Evolutionary conservation across 2,113 vertebrate species (phyloP), one percentile per base, ranked within the genome.

Genomic region (Rhombomys opimus): DNA sequence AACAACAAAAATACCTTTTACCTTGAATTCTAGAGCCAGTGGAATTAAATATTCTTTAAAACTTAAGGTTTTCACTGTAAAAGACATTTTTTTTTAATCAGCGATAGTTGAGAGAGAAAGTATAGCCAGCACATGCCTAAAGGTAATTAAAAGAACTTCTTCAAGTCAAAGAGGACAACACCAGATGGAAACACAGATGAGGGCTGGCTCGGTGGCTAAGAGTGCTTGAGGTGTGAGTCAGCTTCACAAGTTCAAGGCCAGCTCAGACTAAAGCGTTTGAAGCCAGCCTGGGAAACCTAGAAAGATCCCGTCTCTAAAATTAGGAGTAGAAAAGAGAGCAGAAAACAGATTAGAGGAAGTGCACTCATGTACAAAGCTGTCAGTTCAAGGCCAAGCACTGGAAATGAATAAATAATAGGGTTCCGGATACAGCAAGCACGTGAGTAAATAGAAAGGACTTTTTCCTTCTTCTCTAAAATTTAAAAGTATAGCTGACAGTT

Each of bases 1-100:
- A 52, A 65, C 63, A 30, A 52, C 75, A 30, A 38, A 22, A 5
- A 25, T 11, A 25, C 2, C 7, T 59, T 93, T 61, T 81, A 52
- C 1, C 41, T 89, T 76, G 61, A 95, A 63, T 52, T 38, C 30
- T 52, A 89, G n/a, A 97, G 35, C 52, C 85, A 95, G 72, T 65
- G 65, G 95, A 76, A 87, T 78, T 27, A 77, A 15, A 38, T 12
- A 38, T 8, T 63, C 30, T 77, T 92, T 46, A 77, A 72, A 95
- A 81, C 35, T 57, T 75, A 76, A 67, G 52, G 17, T 35, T 11
- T 87, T 87, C 35, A 59, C 25, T n/a, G 87, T 94, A 73, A 87
- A 94, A 87, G 46, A 68, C 9, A 23, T 68, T 95, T 91, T 96
- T 96, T 93, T n/a, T 73, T 72, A 70, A 72, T 7, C 50, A 95